phyloP scores from a whole-genome alignment of 23 tunicate genomes.

The Diplosoma virens region DNA sequence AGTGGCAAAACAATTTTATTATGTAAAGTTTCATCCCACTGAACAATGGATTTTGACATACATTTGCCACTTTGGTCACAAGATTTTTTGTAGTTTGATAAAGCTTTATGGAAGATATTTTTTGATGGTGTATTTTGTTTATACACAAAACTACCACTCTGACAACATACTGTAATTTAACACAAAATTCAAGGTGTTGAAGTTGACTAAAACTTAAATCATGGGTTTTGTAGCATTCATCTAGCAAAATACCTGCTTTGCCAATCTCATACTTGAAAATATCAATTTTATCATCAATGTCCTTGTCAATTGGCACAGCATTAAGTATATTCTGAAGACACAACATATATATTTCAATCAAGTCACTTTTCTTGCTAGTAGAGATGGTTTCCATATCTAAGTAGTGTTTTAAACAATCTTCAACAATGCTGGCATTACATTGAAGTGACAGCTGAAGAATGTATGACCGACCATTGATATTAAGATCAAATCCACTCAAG shows the following conservation, averaged over 20 bases:
- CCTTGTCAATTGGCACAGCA: background rate
- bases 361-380: background rate
- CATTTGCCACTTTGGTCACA: background rate
- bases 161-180: slow-evolving; percentile 16
- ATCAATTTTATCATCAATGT: background rate
- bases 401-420: slow-evolving; percentile 24
- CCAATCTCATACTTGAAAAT: background rate
- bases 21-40: slow-evolving; percentile 24
- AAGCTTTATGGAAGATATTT: background rate
- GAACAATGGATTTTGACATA: background rate
- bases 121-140: background rate
- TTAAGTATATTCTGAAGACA: slow-evolving; percentile 29
- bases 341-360: slow-evolving; percentile 33
- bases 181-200: slow-evolving; percentile 33
- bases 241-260: background rate
- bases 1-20: slow-evolving; percentile 32
- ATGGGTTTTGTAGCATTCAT: background rate
- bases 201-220: slow-evolving; percentile 13
- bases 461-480: slow-evolving; percentile 40
- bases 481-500: slow-evolving; percentile 7
- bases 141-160: slow-evolving; percentile 18
- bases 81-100: background rate
- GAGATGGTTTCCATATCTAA: slow-evolving; percentile 1
- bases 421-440: slow-evolving; percentile 18
- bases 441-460: slow-evolving; percentile 49